phyloP scores from a whole-genome alignment of 1,140 invertebrate genomes.

The Muscidifurax raptorellus region DNA sequence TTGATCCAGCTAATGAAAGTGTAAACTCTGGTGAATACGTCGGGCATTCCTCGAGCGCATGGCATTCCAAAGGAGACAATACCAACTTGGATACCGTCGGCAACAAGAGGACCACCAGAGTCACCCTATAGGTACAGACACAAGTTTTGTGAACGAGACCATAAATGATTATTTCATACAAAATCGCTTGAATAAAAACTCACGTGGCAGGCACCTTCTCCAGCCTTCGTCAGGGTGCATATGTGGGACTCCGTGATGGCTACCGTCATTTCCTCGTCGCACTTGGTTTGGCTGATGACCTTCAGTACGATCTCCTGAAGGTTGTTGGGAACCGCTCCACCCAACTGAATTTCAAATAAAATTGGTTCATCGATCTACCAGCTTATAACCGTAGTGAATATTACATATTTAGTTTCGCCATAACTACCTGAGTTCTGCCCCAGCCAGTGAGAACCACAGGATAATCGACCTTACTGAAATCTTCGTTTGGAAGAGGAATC shows the following conservation, averaged over 20 bases:
- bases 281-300: conserved; percentile 10
- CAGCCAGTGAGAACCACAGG: conserved; percentile 71
- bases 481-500: conserved; percentile 51
- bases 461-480: conserved; percentile 53
- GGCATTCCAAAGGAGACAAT: conserved; percentile 78
- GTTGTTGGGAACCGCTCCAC: conserved; percentile 12
- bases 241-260: conserved; percentile 12
- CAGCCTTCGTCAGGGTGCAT: conserved; percentile 61
- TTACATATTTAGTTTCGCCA: no score
- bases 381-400: no score
- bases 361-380: not conserved
- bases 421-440: conserved; percentile 60
- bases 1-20: conserved; percentile 75
- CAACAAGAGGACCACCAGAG: conserved; percentile 38
- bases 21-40: conserved; percentile 78
- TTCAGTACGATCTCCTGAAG: conserved; percentile 14
- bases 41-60: conserved; percentile 79
- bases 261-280: not conserved
- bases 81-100: conserved; percentile 22
- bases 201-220: conserved; percentile 77
- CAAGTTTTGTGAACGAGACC: no score
- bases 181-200: conserved; percentile 57
- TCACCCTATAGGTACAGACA: not conserved
- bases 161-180: not conserved
- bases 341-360: not conserved